These are phyloP conservation scores for Ariolimax columbianus DNA, from an alignment of 2,888 invertebrate genomes.

Conservation along the genomic window DNA sequence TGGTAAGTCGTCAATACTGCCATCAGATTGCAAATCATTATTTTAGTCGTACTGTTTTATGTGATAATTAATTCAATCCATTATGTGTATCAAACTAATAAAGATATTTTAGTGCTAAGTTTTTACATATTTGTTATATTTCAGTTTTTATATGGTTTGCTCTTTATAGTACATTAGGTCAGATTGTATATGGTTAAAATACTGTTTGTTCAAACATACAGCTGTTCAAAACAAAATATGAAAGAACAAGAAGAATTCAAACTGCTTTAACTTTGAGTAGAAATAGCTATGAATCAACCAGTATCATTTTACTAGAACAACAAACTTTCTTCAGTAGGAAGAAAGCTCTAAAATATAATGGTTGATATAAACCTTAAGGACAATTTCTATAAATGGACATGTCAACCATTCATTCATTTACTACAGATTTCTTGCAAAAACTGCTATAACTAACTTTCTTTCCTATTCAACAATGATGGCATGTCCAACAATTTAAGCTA, in stretches of 20 bases:
- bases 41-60: no score
- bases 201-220: no score
- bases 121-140: no score
- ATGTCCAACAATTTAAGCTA: constrained; percentile 25
- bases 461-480: not conserved
- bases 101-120: no score
- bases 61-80: no score
- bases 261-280: constrained; percentile 3
- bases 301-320: not conserved
- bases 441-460: not conserved
- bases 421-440: not conserved
- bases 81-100: no score
- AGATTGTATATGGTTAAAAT: no score
- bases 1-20: no score
- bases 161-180: no score
- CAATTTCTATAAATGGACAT: not conserved
- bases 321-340: constrained; percentile 37
- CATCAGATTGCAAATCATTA: no score
- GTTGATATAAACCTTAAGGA: not conserved
- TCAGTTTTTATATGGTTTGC: no score
- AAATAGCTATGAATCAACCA: constrained; percentile 45
- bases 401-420: not conserved
- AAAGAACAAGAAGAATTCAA: not conserved
- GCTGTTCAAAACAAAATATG: not conserved
- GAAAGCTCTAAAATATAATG: constrained; percentile 20